These are phyloP conservation scores for Sceloporus tristichus DNA, from an alignment of 2,113 vertebrate species.

Conservation along the genomic window DNA sequence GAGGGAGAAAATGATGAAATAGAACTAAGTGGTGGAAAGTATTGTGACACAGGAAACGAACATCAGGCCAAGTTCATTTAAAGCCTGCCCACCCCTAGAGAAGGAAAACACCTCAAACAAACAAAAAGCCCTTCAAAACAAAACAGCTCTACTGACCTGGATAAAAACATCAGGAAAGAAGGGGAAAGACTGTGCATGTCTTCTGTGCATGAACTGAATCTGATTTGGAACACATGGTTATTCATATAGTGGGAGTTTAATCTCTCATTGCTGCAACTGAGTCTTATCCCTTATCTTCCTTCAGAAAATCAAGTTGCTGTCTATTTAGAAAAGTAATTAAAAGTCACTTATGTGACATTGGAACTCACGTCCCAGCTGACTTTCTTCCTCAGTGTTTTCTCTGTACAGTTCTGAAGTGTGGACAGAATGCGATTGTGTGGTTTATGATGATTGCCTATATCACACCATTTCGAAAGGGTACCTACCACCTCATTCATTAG, in stretches of 20 bases:
- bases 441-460: slow-evolving; percentile 62
- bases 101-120: slow-evolving; percentile 21
- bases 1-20: slow-evolving; percentile 47
- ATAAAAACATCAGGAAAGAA: slow-evolving; percentile 65
- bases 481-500: slow-evolving; percentile 41
- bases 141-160: slow-evolving; percentile 54
- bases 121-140: slow-evolving; percentile 39
- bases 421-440: slow-evolving; percentile 54
- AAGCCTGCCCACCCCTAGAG: slow-evolving; percentile 8
- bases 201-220: slow-evolving; percentile 53
- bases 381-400: slow-evolving; percentile 66
- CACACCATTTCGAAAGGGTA: slow-evolving; percentile 18
- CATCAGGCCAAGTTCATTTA: slow-evolving; percentile 48
- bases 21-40: slow-evolving; percentile 56
- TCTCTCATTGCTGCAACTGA: slow-evolving; percentile 60
- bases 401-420: slow-evolving; percentile 67
- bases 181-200: slow-evolving; percentile 38
- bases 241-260: slow-evolving; percentile 58
- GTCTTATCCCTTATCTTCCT: slow-evolving; percentile 48
- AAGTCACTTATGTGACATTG: slow-evolving; percentile 62
- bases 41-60: slow-evolving; percentile 50
- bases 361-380: slow-evolving; percentile 70
- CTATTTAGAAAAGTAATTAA: slow-evolving; percentile 63
- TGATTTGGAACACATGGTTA: slow-evolving; percentile 68
- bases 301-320: slow-evolving; percentile 70